Percentiles rank a stretch among this genome's conserved stretches.
phyloP scores from a whole-genome alignment of 2,113 vertebrate genomes.

The Oreochromis niloticus region DNA sequence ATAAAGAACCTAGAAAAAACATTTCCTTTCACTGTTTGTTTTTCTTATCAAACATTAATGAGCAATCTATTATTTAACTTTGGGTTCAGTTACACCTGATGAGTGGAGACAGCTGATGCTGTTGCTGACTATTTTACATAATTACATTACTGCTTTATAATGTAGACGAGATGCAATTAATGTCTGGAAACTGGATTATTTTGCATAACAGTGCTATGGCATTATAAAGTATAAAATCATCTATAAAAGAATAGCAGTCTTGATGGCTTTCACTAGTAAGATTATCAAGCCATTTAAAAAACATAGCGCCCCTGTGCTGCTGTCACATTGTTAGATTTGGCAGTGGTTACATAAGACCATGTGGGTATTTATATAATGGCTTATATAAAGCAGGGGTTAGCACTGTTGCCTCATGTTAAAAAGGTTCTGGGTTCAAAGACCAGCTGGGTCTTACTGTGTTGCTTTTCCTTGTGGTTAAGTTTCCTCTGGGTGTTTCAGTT shows the following conservation, averaged over 20 bases:
- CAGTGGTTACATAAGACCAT: not conserved
- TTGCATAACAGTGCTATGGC: not conserved
- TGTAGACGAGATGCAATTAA: not conserved
- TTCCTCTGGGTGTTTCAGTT: not conserved
- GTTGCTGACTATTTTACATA: not conserved
- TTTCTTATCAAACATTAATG: not conserved
- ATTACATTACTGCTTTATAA: not conserved
- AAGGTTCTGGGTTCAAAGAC: not conserved
- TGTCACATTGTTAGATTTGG: not conserved
- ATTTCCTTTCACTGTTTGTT: not conserved
- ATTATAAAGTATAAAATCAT: not conserved
- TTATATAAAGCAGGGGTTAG: not conserved
- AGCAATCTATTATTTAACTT: slow-evolving; percentile 1
- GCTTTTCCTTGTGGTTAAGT: not conserved
- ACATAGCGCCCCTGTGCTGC: not conserved
- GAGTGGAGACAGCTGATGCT: not conserved
- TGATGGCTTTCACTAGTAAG: not conserved
- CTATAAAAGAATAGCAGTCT: not conserved
- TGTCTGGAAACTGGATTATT: not conserved
- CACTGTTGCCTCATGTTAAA: not conserved
- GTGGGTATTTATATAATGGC: not conserved
- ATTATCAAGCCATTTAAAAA: not conserved
- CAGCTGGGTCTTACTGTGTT: not conserved
- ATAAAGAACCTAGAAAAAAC: slow-evolving; percentile 52
- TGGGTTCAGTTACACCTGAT: not conserved